phyloP scores from a whole-genome alignment of 2,797 vertebrate species.

The Chelon auratus region DNA sequence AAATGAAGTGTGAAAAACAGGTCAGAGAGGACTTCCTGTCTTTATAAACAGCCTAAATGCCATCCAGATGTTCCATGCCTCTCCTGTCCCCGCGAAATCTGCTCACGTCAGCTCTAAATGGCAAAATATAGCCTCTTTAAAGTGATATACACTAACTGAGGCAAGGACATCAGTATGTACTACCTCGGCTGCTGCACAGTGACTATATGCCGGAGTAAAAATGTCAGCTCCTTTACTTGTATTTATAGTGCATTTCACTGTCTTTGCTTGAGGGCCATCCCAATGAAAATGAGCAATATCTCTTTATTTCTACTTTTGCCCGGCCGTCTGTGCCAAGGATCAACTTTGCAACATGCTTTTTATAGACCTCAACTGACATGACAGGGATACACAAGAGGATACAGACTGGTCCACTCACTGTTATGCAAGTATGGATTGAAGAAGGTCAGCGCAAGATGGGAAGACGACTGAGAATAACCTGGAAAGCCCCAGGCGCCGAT shows the following conservation, averaged over 20 bases:
- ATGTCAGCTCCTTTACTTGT: constrained; percentile 61
- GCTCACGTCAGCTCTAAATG: constrained; percentile 78
- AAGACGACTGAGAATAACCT: constrained; percentile 25
- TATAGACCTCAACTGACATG: constrained; percentile 71
- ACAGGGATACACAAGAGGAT: constrained; percentile 56
- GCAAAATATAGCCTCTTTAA: constrained; percentile 81
- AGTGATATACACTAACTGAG: constrained; percentile 76
- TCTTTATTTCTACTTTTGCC: constrained; percentile 74
- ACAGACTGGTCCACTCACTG: constrained; percentile 58
- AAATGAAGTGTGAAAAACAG: constrained; percentile 84
- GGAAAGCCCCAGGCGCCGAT: constrained; percentile 20
- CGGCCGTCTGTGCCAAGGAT: constrained; percentile 64
- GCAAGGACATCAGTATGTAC: constrained; percentile 70
- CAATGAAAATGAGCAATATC: constrained; percentile 68
- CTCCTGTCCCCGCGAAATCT: constrained; percentile 71
- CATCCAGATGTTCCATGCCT: constrained; percentile 79
- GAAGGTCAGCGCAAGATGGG: constrained; percentile 37
- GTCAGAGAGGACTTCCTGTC: constrained; percentile 82
- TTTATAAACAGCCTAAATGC: constrained; percentile 80
- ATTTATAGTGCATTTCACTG: constrained; percentile 69
- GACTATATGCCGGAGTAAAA: constrained; percentile 72
- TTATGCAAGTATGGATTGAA: constrained; percentile 70
- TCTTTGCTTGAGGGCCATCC: constrained; percentile 63
- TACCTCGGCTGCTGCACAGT: constrained; percentile 63
- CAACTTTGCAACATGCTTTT: constrained; percentile 63